Evolutionary conservation across 2,888 invertebrate species (phyloP).

Genomic region (Agonum fuliginosum): DNA sequence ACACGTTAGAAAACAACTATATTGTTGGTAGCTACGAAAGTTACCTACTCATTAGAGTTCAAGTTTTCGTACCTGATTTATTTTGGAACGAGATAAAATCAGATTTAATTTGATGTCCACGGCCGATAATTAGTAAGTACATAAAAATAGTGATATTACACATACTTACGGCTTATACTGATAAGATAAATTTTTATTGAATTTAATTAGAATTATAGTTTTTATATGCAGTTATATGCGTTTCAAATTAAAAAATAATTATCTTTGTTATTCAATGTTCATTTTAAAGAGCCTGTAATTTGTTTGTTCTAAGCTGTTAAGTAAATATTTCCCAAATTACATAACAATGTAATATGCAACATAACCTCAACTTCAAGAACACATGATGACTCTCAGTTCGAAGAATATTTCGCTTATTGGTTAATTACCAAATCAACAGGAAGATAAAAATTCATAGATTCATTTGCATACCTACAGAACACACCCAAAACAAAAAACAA

Average conservation of each 20-base stretch:
- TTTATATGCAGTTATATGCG: not conserved
- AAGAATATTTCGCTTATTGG: not conserved
- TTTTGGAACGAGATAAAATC: no score
- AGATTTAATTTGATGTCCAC: not conserved
- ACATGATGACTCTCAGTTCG: not conserved
- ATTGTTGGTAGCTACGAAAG: not conserved
- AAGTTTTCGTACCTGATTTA: no score
- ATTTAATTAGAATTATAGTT: not conserved
- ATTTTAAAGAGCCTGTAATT: no score
- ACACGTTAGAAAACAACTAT: conserved; percentile 12
- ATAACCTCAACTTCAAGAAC: not conserved
- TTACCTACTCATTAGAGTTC: not conserved
- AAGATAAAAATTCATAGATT: conserved; percentile 8
- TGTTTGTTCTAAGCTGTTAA: no score
- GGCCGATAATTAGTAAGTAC: not conserved
- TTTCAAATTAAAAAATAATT: not conserved
- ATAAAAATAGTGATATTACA: not conserved
- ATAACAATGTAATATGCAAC: not conserved
- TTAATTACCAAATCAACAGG: not conserved
- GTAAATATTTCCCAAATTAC: no score
- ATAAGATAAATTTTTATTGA: conserved; percentile 27
- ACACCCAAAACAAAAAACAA: conserved; percentile 22
- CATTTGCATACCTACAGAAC: not conserved
- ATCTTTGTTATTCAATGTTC: no score
- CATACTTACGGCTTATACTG: not conserved